Evolutionary conservation across 2,797 vertebrate genomes (phyloP), one percentile per base, ranked within the genome.

Genomic region (Microctenopoma stevenorrisi): DNA sequence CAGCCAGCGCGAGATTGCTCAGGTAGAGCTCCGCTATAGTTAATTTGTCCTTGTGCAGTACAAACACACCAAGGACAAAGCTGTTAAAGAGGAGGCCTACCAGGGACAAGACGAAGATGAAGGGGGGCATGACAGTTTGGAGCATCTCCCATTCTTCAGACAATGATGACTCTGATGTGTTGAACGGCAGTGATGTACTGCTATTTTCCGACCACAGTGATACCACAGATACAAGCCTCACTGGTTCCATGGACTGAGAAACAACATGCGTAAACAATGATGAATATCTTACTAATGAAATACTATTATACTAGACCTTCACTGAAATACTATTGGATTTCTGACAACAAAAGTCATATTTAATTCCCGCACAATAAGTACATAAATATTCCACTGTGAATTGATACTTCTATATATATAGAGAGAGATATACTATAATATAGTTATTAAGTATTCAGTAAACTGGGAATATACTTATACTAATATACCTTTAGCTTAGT

Each of bases 11-110:
- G 85, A 96, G 91, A 83, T 98, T 99, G 56, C 94, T 92, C 56
- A 99, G 88, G 84, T 97, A 99, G 88, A 98, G 93, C 88, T 99
- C 97, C 0, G 97, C 95, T 49, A 97, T 93, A 0, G 94, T 96
- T 90, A 96, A 94, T 1, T 61, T 86, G 64, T 89, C 94, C 73
- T 90, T 94, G 74, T 98, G 94, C 47, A 93, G 76, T 4, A 91
- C 81, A 76, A 96, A 95, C 35, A 98, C 89, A 0, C 59, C 78
- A 57, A 98, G 92, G 33, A 98, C 94, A 7, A 97, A 96, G 43
- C 79, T 15, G 70, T 98, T 99, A 53, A 95, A 94, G 69, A 95
- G 62, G 1, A 96, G 88, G 1, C 96, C 95, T 0, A 82, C 33
- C 43, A 87, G 0, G 3, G 91, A 95, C 40, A 96, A 0, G 7